These are phyloP conservation scores for Eubucco bourcierii DNA, from an alignment of 2,113 vertebrate genomes.

Conservation along the genomic window DNA sequence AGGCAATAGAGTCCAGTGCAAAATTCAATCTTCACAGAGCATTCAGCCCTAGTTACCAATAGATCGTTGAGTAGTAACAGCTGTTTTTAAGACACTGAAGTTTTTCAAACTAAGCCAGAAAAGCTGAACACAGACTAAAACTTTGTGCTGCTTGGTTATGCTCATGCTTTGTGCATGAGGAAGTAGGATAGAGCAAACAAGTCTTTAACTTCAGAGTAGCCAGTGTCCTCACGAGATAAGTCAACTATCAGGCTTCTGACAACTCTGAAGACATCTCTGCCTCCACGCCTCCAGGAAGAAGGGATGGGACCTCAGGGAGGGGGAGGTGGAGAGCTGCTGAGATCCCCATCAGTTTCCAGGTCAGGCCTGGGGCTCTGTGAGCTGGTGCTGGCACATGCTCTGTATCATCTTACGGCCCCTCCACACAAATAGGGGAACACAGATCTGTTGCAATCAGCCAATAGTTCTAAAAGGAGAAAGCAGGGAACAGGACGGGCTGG, in stretches of 20 bases:
- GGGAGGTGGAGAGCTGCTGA: neutral
- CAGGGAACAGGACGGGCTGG: neutral
- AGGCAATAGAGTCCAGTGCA: slow-evolving; percentile 24
- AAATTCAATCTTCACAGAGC: slow-evolving; percentile 49
- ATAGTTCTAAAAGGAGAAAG: neutral
- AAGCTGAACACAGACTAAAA: neutral
- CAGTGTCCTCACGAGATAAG: neutral
- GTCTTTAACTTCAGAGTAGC: neutral
- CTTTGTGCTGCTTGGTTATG: neutral
- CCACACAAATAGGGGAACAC: neutral
- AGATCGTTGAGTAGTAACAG: slow-evolving; percentile 57
- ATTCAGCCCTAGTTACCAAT: slow-evolving; percentile 37
- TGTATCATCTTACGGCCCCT: no score
- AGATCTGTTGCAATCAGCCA: neutral
- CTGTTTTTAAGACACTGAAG: slow-evolving; percentile 12
- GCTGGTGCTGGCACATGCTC: neutral
- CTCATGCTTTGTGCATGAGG: neutral
- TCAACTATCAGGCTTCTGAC: neutral
- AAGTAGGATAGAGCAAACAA: neutral
- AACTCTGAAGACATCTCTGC: neutral
- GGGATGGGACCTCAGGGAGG: neutral
- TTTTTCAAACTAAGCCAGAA: slow-evolving; percentile 37
- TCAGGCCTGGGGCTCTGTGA: neutral
- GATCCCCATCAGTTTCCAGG: neutral
- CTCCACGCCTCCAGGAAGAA: neutral